phyloP scores from a whole-genome alignment of 2,888 invertebrate species.

The Rambutsinella grinnellia region DNA sequence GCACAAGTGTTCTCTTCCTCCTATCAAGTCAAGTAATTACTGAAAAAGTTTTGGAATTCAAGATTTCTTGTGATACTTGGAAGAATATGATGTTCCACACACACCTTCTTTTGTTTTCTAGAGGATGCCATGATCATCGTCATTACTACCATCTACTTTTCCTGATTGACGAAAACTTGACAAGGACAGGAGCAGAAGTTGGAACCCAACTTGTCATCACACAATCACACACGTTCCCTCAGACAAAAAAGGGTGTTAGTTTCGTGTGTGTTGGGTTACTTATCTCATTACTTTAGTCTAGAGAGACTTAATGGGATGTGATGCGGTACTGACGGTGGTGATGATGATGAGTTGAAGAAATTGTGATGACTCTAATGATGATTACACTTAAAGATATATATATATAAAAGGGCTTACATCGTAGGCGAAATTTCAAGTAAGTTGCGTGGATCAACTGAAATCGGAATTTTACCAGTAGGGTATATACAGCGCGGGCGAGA shows the following conservation, averaged over 20 bases:
- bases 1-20: not conserved
- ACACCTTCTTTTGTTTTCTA: not conserved
- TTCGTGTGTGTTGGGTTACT: slow-evolving; percentile 16
- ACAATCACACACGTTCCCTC: too few species aligned
- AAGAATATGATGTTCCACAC: slow-evolving; percentile 7
- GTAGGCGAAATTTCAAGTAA: slow-evolving; percentile 13
- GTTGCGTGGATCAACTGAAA: not conserved
- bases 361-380: slow-evolving; percentile 13
- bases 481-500: not conserved
- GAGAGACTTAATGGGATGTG: slow-evolving; percentile 38
- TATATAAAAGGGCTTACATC: slow-evolving; percentile 9
- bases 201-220: too few species aligned
- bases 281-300: slow-evolving; percentile 30
- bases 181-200: slow-evolving; percentile 10
- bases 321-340: slow-evolving; percentile 25
- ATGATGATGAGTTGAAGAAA: slow-evolving; percentile 31
- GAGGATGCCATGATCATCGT: not conserved
- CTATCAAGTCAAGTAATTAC: slow-evolving; percentile 19
- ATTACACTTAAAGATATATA: slow-evolving; percentile 13
- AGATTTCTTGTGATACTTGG: slow-evolving; percentile 11
- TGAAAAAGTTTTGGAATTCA: slow-evolving; percentile 27
- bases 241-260: slow-evolving; percentile 40
- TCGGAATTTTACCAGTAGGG: not conserved
- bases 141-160: not conserved
- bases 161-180: slow-evolving; percentile 10